Evolutionary conservation across 2,888 invertebrate species (phyloP), one percentile per base, ranked within the genome.

Genomic region (Odontothrips loti): DNA sequence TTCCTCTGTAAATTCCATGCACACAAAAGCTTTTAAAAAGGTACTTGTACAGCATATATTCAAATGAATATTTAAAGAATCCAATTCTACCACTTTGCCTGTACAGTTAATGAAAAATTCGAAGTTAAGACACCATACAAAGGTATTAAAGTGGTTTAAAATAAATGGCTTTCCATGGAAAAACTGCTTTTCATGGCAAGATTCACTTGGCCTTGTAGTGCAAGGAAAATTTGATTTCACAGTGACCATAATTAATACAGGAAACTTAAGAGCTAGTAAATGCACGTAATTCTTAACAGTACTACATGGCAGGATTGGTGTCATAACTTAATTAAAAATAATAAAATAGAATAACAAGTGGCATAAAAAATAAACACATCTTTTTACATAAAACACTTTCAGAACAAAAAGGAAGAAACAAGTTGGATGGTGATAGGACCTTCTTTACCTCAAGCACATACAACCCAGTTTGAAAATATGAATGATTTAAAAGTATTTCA

Each of bases 291-390:
- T 75, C 68, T 75, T 75, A 75, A 75, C 68, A 75, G 68, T 75
- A 75, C 68, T 75, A 75, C 68, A 75, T 75, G 68, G 68, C 68
- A 75, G 68, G 68, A 75, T 75, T 27, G 68, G 68, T 75, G 68
- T 75, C 68, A 27, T 27, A 75, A 75, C 68, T 75, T 23, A 75
- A 75, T 75, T 75, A 75, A 75, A 75, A 75, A 75, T 75, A 75
- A 75, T 75, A 75, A 75, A 23, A 75, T 75, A 75, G 27, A 75
- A 75, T 75, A 75, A 75, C 68, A 75, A 75, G 68, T 75, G 68
- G 27, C 68, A 75, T 75, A n/a, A 75, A 75, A 75, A 75, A 75
- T 75, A 75, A 75, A 75, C 68, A 23, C 27, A 75, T 58, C 58
- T 75, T 75, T 58, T 58, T n/a, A 27, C 27, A 68, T 1, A 23